Percentiles rank a stretch among this genome's conserved stretches.
Evolutionary conservation across 30 jellyfish, hydroid and myxozoan genomes (phyloP).

Genomic region (Chrysaora quinquecirrha): DNA sequence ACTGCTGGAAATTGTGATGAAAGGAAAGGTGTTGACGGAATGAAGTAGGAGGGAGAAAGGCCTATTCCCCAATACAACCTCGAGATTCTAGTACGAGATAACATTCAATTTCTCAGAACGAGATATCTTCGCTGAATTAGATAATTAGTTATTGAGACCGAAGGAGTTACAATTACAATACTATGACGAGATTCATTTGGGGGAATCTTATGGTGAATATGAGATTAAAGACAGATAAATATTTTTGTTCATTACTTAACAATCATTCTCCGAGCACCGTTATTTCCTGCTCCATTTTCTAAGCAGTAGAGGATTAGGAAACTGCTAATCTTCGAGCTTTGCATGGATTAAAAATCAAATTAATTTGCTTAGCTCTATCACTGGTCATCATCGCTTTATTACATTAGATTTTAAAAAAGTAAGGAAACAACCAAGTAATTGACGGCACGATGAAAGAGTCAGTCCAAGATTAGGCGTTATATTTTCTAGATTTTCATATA

Average conservation of each 20-base stretch:
- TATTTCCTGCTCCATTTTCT: conserved; percentile 75
- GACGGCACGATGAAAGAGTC: conserved; percentile 28
- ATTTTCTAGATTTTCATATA: not conserved
- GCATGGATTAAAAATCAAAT: conserved; percentile 66
- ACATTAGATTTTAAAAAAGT: conserved; percentile 19
- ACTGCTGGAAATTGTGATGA: too few species aligned
- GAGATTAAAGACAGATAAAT: conserved; percentile 54
- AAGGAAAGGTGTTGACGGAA: too few species aligned
- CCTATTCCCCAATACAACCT: too few species aligned
- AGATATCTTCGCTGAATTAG: not conserved
- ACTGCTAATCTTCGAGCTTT: conserved; percentile 67
- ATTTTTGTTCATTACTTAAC: conserved; percentile 52
- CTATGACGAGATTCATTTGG: conserved; percentile 37
- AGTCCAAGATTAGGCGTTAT: conserved; percentile 1
- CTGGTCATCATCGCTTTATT: conserved; percentile 32
- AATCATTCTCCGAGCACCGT: conserved; percentile 71
- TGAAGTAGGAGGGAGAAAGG: too few species aligned
- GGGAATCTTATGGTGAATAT: conserved; percentile 45
- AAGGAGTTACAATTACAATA: not conserved
- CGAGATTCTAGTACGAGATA: too few species aligned
- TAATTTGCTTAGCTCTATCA: conserved; percentile 64
- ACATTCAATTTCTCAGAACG: not conserved
- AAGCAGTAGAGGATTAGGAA: conserved; percentile 65
- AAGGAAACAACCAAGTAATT: conserved; percentile 10
- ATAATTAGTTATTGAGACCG: not conserved